Evolutionary conservation across 2,888 invertebrate genomes (phyloP).

Genomic region (Drymonia ruficornis): DNA sequence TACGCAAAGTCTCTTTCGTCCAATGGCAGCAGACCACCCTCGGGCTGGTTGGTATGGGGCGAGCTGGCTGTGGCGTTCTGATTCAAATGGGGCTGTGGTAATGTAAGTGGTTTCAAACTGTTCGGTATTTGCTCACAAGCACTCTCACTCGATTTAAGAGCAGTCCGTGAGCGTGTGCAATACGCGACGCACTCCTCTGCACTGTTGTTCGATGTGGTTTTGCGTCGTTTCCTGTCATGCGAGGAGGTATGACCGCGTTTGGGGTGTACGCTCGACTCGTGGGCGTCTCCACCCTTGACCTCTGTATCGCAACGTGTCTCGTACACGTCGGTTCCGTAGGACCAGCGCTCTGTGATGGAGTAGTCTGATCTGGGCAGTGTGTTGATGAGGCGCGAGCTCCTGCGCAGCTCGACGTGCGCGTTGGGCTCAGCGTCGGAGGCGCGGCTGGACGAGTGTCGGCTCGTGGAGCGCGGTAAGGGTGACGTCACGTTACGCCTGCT

Average conservation of each 20-base stretch:
- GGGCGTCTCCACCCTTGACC: constrained; percentile 66
- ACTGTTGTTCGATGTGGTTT: constrained; percentile 57
- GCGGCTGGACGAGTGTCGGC: constrained; percentile 61
- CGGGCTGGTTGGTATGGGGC: constrained; percentile 58
- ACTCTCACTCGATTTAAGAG: constrained; percentile 76
- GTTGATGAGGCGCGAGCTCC: constrained; percentile 81
- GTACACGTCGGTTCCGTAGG: constrained; percentile 83
- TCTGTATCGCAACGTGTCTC: constrained; percentile 75
- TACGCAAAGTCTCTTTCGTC: constrained; percentile 82
- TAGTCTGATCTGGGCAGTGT: constrained; percentile 78
- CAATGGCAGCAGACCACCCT: constrained; percentile 75
- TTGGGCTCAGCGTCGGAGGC: constrained; percentile 70
- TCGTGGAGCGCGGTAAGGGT: constrained; percentile 68
- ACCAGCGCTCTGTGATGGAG: constrained; percentile 85
- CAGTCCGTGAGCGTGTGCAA: constrained; percentile 80
- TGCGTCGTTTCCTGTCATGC: constrained; percentile 76
- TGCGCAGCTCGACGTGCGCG: constrained; percentile 65
- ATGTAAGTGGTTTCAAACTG: constrained; percentile 52
- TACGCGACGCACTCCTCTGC: constrained; percentile 76
- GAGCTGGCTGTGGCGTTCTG: constrained; percentile 55
- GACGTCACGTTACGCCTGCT: constrained; percentile 73
- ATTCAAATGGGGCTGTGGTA: constrained; percentile 49
- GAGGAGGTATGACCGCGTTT: constrained; percentile 72
- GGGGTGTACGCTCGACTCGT: constrained; percentile 53
- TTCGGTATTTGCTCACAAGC: constrained; percentile 65